Base-by-base conservation (phyloP, 2,888 invertebrate genomes). In the Amblyjoppa proteus region DNA sequence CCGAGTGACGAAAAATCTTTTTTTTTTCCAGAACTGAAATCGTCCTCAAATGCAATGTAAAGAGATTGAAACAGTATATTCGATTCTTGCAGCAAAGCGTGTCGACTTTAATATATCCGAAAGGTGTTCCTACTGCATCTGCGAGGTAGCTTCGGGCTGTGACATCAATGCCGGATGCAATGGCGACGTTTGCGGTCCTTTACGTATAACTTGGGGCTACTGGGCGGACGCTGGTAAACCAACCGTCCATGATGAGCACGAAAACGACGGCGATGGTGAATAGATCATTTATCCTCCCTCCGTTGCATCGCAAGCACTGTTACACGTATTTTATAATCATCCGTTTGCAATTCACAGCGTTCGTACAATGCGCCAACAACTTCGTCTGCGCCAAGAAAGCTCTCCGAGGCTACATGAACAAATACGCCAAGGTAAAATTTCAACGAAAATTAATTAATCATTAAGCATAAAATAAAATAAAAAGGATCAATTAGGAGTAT, bases 151-250 rank as follows among this genome's bases (percentile, higher is more conserved):
- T 31, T 97, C 97, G 4, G 96, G 96, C 28, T 98, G 98, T 93
- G 96, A 97, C 92, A 94, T 95, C 0, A 96, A 96, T 0, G 89
- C 94, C 1, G 92, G 94, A 25, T 98, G 97, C 89, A 94, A 94
- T 1, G 96, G 96, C 0, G 96, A 97, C 79, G 96, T 96, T 68
- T 98, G 98, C 91, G 98, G 98, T 1, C 95, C 98, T 49, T 98
- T 98, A 95, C 95, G 96, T 84, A 97, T 98, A 90, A 98, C 98
- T 2, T 97, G 97, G 97, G 96, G 96, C 0, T 98, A 98, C 92
- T 98, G 98, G 98, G 95, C 97, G 0, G 98, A 98, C 92, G 95
- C 96, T 68, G 97, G 97, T 41, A 97, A 97, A 91, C 97, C 96
- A 0, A 96, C 96, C 0, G 87, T 97, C 3, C 93, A 95, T 1